Percentiles rank a stretch among this genome's conserved stretches.
These are phyloP conservation scores for Leptinotarsa juncta DNA, from an alignment of 2,888 invertebrate species.

Conservation along the genomic window DNA sequence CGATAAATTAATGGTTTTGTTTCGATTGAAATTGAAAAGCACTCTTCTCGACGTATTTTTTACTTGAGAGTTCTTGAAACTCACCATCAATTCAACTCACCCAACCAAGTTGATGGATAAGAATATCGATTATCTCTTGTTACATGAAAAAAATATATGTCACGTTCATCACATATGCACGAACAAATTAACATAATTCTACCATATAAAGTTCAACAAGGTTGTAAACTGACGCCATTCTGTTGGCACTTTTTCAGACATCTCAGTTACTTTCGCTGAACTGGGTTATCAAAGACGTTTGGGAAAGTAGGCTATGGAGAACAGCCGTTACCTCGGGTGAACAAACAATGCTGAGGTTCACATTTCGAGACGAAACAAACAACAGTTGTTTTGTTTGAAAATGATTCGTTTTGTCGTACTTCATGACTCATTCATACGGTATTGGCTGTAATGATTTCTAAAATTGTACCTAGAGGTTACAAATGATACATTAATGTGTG, in stretches of 20 bases:
- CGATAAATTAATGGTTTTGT: too few relatives aligned
- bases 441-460: too few relatives aligned
- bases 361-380: slow-evolving; percentile 7
- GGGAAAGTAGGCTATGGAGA: slow-evolving; percentile 35
- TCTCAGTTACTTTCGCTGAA: slow-evolving; percentile 33
- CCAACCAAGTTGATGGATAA: not conserved
- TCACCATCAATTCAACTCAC: not conserved
- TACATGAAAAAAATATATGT: not conserved
- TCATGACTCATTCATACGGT: too few relatives aligned
- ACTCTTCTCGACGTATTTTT: too few relatives aligned
- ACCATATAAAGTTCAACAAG: slow-evolving; percentile 25
- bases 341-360: slow-evolving; percentile 15
- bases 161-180: slow-evolving; percentile 5
- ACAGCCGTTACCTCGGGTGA: slow-evolving; percentile 25
- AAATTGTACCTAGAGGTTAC: too few relatives aligned
- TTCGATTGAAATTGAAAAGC: too few relatives aligned
- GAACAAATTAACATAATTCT: slow-evolving; percentile 6
- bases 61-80: too few relatives aligned
- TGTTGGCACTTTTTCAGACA: slow-evolving; percentile 22
- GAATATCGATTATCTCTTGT: not conserved
- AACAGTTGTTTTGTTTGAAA: slow-evolving; percentile 13
- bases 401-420: slow-evolving; percentile 1
- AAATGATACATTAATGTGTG: too few relatives aligned
- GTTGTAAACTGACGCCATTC: slow-evolving; percentile 29
- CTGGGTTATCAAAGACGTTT: slow-evolving; percentile 32